These are phyloP conservation scores for Acrobasis repandana DNA, from an alignment of 2,888 invertebrate species.

Conservation along the genomic window DNA sequence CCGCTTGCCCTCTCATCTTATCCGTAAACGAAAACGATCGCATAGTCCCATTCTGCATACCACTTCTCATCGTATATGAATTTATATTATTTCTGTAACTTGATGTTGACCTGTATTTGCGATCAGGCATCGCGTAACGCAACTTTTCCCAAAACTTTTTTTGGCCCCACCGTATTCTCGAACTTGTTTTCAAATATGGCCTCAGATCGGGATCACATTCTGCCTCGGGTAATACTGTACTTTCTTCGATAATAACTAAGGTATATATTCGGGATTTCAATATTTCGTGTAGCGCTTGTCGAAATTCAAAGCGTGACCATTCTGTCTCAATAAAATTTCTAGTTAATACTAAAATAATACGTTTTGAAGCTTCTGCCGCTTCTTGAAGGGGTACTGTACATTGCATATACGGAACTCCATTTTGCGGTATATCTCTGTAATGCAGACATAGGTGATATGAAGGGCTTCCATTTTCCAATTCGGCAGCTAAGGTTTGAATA, in stretches of 20 bases:
- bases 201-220: slow-evolving; percentile 93
- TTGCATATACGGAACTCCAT: slow-evolving; percentile 86
- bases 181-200: slow-evolving; percentile 93
- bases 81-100: slow-evolving; percentile 91
- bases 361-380: slow-evolving; percentile 93
- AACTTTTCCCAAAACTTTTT: slow-evolving; percentile 97
- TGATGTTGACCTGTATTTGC: slow-evolving; percentile 73
- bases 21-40: slow-evolving; percentile 84
- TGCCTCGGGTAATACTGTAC: slow-evolving; percentile 89
- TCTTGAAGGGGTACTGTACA: slow-evolving; percentile 90
- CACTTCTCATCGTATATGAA: slow-evolving; percentile 89
- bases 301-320: slow-evolving; percentile 95
- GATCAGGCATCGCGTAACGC: slow-evolving; percentile 93
- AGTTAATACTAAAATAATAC: slow-evolving; percentile 93
- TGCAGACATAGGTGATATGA: slow-evolving; percentile 93
- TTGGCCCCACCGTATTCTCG: slow-evolving; percentile 93
- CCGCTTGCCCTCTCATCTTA: slow-evolving; percentile 67
- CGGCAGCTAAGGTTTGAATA: slow-evolving; percentile 91
- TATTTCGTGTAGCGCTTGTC: slow-evolving; percentile 94
- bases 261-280: slow-evolving; percentile 91
- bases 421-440: slow-evolving; percentile 91
- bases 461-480: slow-evolving; percentile 91
- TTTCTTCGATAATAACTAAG: slow-evolving; percentile 93
- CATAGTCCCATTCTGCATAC: slow-evolving; percentile 83
- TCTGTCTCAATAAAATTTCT: slow-evolving; percentile 95